Percentiles rank a stretch among this genome's conserved stretches.
These are phyloP conservation scores for Scolopax bukidnonensis DNA, from an alignment of 2,797 vertebrate genomes.

Conservation along the genomic window DNA sequence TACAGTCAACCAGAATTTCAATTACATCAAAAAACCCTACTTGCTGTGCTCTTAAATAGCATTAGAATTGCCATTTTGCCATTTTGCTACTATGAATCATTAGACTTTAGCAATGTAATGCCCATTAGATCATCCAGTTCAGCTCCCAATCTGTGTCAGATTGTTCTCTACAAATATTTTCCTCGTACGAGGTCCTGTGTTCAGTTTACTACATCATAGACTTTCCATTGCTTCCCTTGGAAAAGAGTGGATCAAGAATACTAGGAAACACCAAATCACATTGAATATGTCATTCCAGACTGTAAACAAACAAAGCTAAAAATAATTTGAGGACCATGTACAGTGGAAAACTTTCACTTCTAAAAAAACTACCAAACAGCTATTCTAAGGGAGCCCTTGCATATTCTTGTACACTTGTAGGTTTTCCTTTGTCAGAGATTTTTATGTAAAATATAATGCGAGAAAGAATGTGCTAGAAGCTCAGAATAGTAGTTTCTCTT, in stretches of 20 bases:
- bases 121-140: slow-evolving; percentile 37
- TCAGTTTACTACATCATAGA: not conserved
- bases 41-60: not conserved
- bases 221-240: slow-evolving; percentile 58
- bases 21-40: not conserved
- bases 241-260: slow-evolving; percentile 53
- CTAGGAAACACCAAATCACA: slow-evolving; percentile 67
- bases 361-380: not conserved
- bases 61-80: not conserved
- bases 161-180: slow-evolving; percentile 56
- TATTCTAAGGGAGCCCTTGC: not conserved
- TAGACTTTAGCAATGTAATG: not conserved
- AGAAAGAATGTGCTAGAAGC: not conserved
- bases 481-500: not conserved
- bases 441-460: not conserved
- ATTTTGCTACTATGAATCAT: slow-evolving; percentile 23
- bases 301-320: slow-evolving; percentile 64
- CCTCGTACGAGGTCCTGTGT: not conserved
- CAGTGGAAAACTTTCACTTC: slow-evolving; percentile 46
- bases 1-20: slow-evolving; percentile 12
- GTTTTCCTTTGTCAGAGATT: slow-evolving; percentile 8
- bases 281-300: slow-evolving; percentile 43
- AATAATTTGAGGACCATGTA: slow-evolving; percentile 39
- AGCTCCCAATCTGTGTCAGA: not conserved
- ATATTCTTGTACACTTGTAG: not conserved